Base-by-base conservation (phyloP, 92 coral and sea anemone species). In the Epizoanthus rinbou region DNA sequence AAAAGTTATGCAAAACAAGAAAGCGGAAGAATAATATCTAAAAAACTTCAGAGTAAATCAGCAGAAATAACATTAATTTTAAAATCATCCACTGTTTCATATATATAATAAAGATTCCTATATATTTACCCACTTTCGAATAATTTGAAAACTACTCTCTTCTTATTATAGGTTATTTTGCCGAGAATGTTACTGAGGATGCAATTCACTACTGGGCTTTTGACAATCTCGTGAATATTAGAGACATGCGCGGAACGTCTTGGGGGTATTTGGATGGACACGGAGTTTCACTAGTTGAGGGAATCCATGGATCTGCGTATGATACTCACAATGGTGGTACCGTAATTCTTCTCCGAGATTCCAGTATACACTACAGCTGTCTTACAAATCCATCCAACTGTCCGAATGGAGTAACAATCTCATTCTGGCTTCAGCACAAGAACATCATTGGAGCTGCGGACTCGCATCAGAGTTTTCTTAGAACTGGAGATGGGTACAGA, bases 161-260 rank as follows among this genome's bases (percentile, higher is more conserved):
- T 43, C 50, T 43, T 43, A 33, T 74, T 54, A 23, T 21, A 74
- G 79, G 79, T 74, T 53, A 24, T 54, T 74, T 23, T 25, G 64
- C 52, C 3, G 64, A 54, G 1, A 74, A 74, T 53, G 63, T 74
- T 19, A 53, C 79, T 11, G 6, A 41, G 21, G 64, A 54, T 43
- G 64, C 64, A 23, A 8, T 74, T 25, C 79, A 74, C 35, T 74
- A 74, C 64, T 74, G 79, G 79, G 18, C 79, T 24, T 21, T 74
- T 22, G 79, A 74, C 79, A 25, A 74, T 11, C 54, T 74, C n/a
- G 4, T 35, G 79, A 41, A 74, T 23, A 21, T 41, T 13, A 74
- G 57, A 53, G 79, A 74, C 59, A 3, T 19, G 8, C 79, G 18
- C 4, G 79, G 79, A 3, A 19, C 6, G 9, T 24, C 79, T 8